Evolutionary conservation across 2,797 vertebrate genomes (phyloP), one percentile per base, ranked within the genome.

Genomic region (Coracias cyanogaster): DNA sequence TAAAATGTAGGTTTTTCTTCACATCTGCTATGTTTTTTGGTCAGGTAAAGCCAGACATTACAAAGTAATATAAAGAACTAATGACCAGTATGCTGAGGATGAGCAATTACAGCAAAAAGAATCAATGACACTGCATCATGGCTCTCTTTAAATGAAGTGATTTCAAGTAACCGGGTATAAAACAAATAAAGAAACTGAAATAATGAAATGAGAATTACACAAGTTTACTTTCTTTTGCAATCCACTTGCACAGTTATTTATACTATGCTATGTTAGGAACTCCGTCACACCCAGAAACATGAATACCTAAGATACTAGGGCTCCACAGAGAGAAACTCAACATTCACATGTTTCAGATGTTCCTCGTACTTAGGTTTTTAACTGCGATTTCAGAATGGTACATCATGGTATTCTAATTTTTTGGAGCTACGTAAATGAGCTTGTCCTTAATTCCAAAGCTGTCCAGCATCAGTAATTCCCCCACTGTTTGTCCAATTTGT

Each of bases 251-350:
- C 66, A 54, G 41, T 67, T 57, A 43, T 52, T 91, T 45, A 37
- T 22, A 15, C 51, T 64, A 18, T 45, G 71, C 76, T 88, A 93
- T 88, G 88, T 67, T 28, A 96, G 87, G 95, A 92, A 93, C 79
- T 81, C 80, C 25, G 82, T 72, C 92, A 96, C 96, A 89, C 96
- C 97, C 92, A 91, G 96, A 51, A 88, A 92, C 58, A 74, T 3
- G 33, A 97, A 97, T 93, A 95, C 89, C 81, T 86, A 20, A 92
- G 91, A 85, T 84, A 76, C 41, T 82, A 37, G 5, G 62, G 28
- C 82, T 82, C 45, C 71, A 82, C 17, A 72, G 48, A 94, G 57
- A 76, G 0, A 73, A 33, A 62, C 43, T 76, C 45, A 37, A 67
- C 62, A 46, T 11, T 67, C 74, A 14, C 4, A 0, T 5, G 33